A percentile compares a stretch with the other conserved stretches of the same genome.
phyloP scores from a whole-genome alignment of 2,113 vertebrate species.

The Dipodomys spectabilis region DNA sequence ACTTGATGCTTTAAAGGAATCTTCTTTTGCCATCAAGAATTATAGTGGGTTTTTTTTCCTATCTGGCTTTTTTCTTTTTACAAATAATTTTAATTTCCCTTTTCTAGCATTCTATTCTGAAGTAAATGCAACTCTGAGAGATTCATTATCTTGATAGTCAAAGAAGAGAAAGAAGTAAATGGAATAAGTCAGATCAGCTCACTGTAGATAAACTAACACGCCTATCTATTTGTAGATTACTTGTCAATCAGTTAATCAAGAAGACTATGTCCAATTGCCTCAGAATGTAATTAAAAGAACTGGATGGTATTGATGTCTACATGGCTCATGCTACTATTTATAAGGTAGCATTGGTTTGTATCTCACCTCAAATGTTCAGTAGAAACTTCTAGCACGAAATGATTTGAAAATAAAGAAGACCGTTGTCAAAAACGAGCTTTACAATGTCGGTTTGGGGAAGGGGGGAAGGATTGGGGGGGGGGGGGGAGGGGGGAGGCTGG shows the following conservation, averaged over 20 bases:
- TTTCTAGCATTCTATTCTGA: slow-evolving; percentile 22
- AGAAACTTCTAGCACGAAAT: background rate
- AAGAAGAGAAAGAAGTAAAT: background rate
- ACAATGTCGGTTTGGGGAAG: too few species aligned
- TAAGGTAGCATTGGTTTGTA: background rate
- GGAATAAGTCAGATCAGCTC: background rate
- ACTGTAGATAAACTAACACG: background rate
- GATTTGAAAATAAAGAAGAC: background rate
- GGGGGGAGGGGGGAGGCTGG: too few species aligned
- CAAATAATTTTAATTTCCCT: slow-evolving; percentile 64
- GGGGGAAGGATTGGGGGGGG: too few species aligned
- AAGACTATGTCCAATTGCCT: background rate
- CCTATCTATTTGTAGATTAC: background rate
- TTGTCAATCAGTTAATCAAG: slow-evolving; percentile 48
- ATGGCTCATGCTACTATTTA: background rate
- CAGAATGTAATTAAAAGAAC: slow-evolving; percentile 39
- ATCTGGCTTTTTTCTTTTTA: slow-evolving; percentile 3
- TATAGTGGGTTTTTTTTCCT: background rate
- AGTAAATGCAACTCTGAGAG: slow-evolving; percentile 44
- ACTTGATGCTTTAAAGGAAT: slow-evolving; percentile 63
- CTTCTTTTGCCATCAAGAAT: slow-evolving; percentile 36
- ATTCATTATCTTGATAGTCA: slow-evolving; percentile 44
- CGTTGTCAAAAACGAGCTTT: too few species aligned
- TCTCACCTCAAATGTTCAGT: background rate
- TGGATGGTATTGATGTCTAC: background rate